Percentiles rank a stretch among this genome's conserved stretches.
phyloP scores from a whole-genome alignment of 2,888 invertebrate species.

The Sabellastarte sp. region DNA sequence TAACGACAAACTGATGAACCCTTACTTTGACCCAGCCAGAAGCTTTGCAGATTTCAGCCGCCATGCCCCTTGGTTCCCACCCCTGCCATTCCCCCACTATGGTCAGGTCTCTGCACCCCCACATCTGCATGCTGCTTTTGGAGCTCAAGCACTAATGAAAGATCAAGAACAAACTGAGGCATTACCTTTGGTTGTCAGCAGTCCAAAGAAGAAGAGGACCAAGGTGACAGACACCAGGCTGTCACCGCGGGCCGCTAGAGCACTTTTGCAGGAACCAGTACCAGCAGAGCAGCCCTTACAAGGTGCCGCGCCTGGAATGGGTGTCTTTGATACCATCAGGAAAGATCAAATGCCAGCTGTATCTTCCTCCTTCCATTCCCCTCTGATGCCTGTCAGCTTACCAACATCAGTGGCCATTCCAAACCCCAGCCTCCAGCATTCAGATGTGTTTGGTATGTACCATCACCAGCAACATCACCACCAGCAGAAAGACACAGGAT shows the following conservation, averaged over 20 bases:
- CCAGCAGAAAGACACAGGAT: too few species aligned
- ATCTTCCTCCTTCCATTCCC: background rate
- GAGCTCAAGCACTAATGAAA: slow-evolving; percentile 7
- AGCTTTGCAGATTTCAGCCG: slow-evolving; percentile 36
- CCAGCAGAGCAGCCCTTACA: slow-evolving; percentile 1
- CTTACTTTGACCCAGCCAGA: slow-evolving; percentile 22
- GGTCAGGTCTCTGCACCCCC: slow-evolving; percentile 63
- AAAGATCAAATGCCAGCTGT: background rate
- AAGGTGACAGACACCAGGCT: slow-evolving; percentile 74
- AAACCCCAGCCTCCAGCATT: slow-evolving; percentile 82
- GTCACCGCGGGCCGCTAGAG: slow-evolving; percentile 52
- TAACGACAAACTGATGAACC: slow-evolving; percentile 25
- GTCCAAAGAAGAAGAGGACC: slow-evolving; percentile 92
- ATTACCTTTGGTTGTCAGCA: slow-evolving; percentile 80
- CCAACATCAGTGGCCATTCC: slow-evolving; percentile 96
- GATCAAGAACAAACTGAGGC: slow-evolving; percentile 69
- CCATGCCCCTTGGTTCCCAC: slow-evolving; percentile 57
- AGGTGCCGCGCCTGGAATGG: background rate
- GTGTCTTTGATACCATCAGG: too few species aligned
- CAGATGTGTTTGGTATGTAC: slow-evolving; percentile 48
- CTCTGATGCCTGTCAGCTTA: slow-evolving; percentile 64
- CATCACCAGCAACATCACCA: slow-evolving; percentile 53
- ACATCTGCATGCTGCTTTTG: background rate
- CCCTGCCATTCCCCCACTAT: slow-evolving; percentile 69
- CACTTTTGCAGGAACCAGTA: slow-evolving; percentile 51